A percentile compares a stretch with the other conserved stretches of the same genome.
These are phyloP conservation scores for Rhimphoctona megacephalus DNA, from an alignment of 2,888 invertebrate genomes.

Conservation along the genomic window DNA sequence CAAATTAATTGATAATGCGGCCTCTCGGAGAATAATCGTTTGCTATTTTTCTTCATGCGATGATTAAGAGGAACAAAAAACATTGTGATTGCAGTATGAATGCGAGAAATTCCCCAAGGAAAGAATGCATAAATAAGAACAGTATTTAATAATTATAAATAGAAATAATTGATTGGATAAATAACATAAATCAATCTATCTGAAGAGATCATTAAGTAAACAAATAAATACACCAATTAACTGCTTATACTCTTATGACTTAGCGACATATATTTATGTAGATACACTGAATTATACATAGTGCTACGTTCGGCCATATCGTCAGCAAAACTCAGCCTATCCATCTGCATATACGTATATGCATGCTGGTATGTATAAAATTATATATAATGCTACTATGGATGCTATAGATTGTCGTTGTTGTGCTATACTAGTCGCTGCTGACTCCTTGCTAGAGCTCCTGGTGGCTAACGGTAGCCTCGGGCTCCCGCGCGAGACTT, in stretches of 20 bases:
- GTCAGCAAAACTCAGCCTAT: neutral
- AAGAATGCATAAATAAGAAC: too few relatives aligned
- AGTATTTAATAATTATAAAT: too few relatives aligned
- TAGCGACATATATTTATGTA: neutral
- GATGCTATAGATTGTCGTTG: conserved; percentile 33
- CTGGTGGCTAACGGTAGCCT: conserved; percentile 71
- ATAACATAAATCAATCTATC: too few relatives aligned
- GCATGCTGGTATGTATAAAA: neutral
- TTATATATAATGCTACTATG: neutral
- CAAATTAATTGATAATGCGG: conserved; percentile 53
- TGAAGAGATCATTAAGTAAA: too few relatives aligned
- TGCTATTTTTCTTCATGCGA: conserved; percentile 7
- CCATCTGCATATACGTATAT: neutral
- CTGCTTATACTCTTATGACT: neutral
- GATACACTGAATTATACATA: too few relatives aligned
- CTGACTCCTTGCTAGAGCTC: conserved; percentile 57
- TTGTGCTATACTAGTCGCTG: conserved; percentile 6
- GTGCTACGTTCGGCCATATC: neutral
- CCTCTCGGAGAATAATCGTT: conserved; percentile 38
- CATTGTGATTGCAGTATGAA: neutral
- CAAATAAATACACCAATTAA: too few relatives aligned
- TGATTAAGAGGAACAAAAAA: neutral
- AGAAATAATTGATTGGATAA: too few relatives aligned
- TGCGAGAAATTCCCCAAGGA: too few relatives aligned
- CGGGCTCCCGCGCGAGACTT: conserved; percentile 73